Base-by-base conservation (phyloP, 2,113 vertebrate species). In the Amblyornis subalaris region DNA sequence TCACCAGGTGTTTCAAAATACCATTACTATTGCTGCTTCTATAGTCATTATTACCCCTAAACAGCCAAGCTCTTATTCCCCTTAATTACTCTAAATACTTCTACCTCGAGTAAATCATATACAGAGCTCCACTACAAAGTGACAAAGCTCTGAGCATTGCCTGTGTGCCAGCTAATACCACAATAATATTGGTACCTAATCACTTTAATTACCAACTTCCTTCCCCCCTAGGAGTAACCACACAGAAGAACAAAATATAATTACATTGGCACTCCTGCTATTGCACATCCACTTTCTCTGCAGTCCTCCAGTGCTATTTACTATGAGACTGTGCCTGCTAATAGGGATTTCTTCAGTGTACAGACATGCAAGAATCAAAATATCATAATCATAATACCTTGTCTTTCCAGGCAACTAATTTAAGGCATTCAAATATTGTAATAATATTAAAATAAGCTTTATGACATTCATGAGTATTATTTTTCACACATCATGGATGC, bases 191-290 rank as follows among this genome's bases (percentile, higher is more conserved):
- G 50, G 73, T 89, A 74, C 77, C 90, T 88, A 89, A 96, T 95
- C 51, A 94, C 88, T 91, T 90, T 82, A 95, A 89, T 94, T 95
- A 94, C 75, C 4, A 14, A 69, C 79, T 89, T 90, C 69, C 72
- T 73, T 71, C 83, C 95, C 82, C 66, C 90, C 29, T 18, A 76
- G 85, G 85, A 94, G 65, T 23, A 91, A 78, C 79, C 11, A 4
- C 38, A 58, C 66, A 90, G 72, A 93, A 69, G 58, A 94, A 67
- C 47, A 65, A 85, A 90, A 86, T 53, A 81, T 78, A 92, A 95
- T 96, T 95, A 94, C 70, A 90, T 2, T 79, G 77, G 76, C 92
- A 87, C 76, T 93, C 71, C 89, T 92, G 54, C 78, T 87, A 96
- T 23, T 85, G 66, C 87, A 81, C 55, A 81, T 86, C 82, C 79